Evolutionary conservation across 1,140 invertebrate genomes (phyloP), one percentile per base, ranked within the genome.

Genomic region (Drosophila lacertosa): DNA sequence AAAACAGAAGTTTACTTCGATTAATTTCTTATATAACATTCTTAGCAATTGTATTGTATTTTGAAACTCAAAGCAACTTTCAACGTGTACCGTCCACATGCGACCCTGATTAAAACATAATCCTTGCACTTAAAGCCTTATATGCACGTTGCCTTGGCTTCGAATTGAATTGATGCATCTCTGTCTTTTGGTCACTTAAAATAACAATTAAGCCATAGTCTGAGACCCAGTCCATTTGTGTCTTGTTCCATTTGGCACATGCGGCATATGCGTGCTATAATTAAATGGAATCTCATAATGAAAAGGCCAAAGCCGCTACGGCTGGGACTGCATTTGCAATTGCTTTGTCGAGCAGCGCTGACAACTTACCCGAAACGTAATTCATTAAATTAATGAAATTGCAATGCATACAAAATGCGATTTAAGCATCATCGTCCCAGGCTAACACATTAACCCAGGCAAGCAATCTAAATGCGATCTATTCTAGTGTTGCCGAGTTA

Each of bases 301-400:
- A 65, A 65, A 48, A 70, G 44, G 16, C 29, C 53, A 20, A 33
- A 40, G 55, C 35, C 13, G 24, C 37, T 35, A 39, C 40, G 24
- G n/a, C n/a, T 22, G 32, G 2, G 44, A 29, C 11, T 60, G 57
- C 44, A 16, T 26, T n/a, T 57, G 33, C 18, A 26, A 37, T 53
- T 45, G 65, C 55, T 60, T 51, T 60, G 65, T 39, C 57, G 47
- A 67, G 47, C 45, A 35, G 15, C 29, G 47, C 9, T 44, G 44
- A 50, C 50, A 79, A 50, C 76, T 74, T 42, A 58, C 55, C 54
- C 55, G 40, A 40, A 81, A 76, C 74, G 66, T 75, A 84, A 84
- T 79, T 84, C 80, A 83, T 83, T 83, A 79, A 80, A 69, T 83
- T 86, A 86, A 83, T 83, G 76, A 76, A 83, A 83, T 76, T 80